Conservation (phyloP, 2,888 invertebrate genomes). For the Zygogramma bicolorata region DNA sequence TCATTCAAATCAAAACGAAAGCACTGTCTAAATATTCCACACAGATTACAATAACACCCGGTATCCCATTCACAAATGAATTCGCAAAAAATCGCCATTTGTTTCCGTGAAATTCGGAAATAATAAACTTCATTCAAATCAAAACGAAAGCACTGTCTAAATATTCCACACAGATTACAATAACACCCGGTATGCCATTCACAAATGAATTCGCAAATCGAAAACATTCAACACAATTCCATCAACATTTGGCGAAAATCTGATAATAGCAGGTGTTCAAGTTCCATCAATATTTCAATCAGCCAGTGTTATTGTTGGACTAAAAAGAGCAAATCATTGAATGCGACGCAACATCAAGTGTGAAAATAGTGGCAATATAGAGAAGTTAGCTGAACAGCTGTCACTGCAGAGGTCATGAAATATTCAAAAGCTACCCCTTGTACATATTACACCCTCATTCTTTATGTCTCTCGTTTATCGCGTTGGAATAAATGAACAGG, state of each 20-base stretch:
- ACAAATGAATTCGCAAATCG: background rate
- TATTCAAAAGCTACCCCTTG: slow-evolving; percentile 59
- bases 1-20: too few relatives aligned
- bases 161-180: too few relatives aligned
- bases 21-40: too few relatives aligned
- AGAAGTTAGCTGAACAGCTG: slow-evolving; percentile 59
- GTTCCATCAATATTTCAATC: slow-evolving; percentile 49
- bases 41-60: too few relatives aligned
- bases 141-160: too few relatives aligned
- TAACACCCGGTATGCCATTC: background rate
- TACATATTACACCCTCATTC: slow-evolving; percentile 61
- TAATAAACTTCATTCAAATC: too few relatives aligned
- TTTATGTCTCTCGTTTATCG: slow-evolving; percentile 59
- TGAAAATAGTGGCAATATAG: slow-evolving; percentile 55
- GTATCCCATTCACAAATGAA: background rate
- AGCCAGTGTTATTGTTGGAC: slow-evolving; percentile 45
- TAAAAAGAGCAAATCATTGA: slow-evolving; percentile 53
- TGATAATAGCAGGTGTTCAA: slow-evolving; percentile 53
- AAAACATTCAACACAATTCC: slow-evolving; percentile 20
- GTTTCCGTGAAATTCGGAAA: too few relatives aligned
- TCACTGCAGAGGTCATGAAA: slow-evolving; percentile 59
- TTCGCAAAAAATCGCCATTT: too few relatives aligned
- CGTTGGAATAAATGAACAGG: slow-evolving; percentile 57
- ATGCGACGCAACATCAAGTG: slow-evolving; percentile 44
- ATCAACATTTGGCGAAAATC: slow-evolving; percentile 46